Evolutionary conservation across 2,888 invertebrate species (phyloP), one percentile per base, ranked within the genome.

Genomic region (Raillietiella orientalis): DNA sequence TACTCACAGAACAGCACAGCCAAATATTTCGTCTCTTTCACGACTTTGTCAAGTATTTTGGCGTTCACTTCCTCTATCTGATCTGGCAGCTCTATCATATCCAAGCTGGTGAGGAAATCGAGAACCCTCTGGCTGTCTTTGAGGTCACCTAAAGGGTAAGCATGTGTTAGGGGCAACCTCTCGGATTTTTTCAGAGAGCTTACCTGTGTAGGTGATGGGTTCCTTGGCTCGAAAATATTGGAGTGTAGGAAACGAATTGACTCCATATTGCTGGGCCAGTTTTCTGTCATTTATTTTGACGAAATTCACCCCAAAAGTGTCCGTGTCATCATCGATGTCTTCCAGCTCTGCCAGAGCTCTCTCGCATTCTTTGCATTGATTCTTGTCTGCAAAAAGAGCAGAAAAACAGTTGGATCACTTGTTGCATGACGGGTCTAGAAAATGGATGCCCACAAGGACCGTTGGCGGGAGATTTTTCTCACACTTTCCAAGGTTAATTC

Each of bases 211-310:
- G 44, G 82, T 70, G 47, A 82, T 79, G 44, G 84, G 82, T 55
- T 79, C 74, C 52, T 72, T 77, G 51, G 84, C 74, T 52, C 84
- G 66, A 58, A 82, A 87, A 50, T 84, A 87, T 41, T 82, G 79
- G 52, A 87, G 70, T 39, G 84, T 74, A 41, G 87, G 87, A 52
- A 84, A 84, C 50, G 62, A 77, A 49, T 67, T 72, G 52, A 87
- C 75, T 49, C 84, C 84, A 61, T 82, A 74, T 45, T 82, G 77
- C 48, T 82, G 79, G 37, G 87, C 84, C 44, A 79, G 59, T 57
- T 77, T 63, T 59, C 79, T 79, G 56, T 82, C 79, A 60, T 77
- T 77, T 51, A 79, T 75, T 56, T 79, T 82, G 40, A 82, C 77
- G 53, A 82, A 75, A 55, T 77, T 75, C 41, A 82, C 75, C 41